Evolutionary conservation across 2,888 invertebrate species (phyloP).

Genomic region (Mimas tiliae): DNA sequence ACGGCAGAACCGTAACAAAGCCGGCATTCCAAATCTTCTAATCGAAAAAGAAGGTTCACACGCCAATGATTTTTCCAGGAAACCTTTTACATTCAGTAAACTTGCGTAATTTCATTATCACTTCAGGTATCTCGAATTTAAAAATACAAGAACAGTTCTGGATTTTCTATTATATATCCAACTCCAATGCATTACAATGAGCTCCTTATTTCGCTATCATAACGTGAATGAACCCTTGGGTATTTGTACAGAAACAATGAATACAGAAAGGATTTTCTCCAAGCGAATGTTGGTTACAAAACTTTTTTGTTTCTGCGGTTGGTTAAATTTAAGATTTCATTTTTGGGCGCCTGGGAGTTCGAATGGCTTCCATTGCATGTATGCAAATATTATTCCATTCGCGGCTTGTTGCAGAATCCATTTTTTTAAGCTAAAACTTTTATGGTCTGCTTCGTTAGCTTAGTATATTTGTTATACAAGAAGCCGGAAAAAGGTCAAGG

Average conservation of each 20-base stretch:
- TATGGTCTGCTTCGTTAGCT: neutral
- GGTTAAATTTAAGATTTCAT: slow-evolving; percentile 33
- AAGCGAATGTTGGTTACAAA: slow-evolving; percentile 18
- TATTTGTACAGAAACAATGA: slow-evolving; percentile 52
- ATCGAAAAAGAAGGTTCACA: slow-evolving; percentile 4
- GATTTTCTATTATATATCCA: slow-evolving; percentile 38
- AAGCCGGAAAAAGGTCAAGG: too few species aligned
- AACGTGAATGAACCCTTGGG: slow-evolving; percentile 46
- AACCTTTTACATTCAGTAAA: slow-evolving; percentile 4
- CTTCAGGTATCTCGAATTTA: slow-evolving; percentile 20
- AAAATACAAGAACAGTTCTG: slow-evolving; percentile 22
- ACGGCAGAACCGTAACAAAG: slow-evolving; percentile 15
- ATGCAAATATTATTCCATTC: neutral
- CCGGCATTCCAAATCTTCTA: slow-evolving; percentile 8
- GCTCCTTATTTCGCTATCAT: slow-evolving; percentile 50
- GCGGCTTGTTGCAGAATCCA: neutral
- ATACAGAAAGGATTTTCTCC: slow-evolving; percentile 48
- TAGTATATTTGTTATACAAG: neutral
- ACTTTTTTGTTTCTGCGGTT: slow-evolving; percentile 35
- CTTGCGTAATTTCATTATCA: slow-evolving; percentile 22
- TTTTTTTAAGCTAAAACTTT: neutral
- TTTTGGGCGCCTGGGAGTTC: slow-evolving; percentile 8
- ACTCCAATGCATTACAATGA: slow-evolving; percentile 55
- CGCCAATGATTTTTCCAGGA: slow-evolving; percentile 13
- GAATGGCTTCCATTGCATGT: slow-evolving; percentile 10